Evolutionary conservation across 2,797 vertebrate species (phyloP).

Genomic region (Halcyon badia): DNA sequence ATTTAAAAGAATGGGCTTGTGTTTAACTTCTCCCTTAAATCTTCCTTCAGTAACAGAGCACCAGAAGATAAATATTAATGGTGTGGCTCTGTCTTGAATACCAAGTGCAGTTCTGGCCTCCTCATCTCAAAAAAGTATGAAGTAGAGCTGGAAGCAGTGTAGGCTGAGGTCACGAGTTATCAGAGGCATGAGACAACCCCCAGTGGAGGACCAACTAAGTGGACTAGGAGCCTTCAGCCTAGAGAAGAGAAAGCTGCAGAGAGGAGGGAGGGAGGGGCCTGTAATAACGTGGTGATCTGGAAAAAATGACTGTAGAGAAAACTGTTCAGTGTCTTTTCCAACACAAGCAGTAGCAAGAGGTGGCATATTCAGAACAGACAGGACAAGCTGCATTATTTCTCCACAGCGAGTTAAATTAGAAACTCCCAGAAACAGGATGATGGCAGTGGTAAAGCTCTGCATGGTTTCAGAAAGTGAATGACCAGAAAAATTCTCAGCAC

Average conservation of each 20-base stretch:
- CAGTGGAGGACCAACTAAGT: background rate
- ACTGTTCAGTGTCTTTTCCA: background rate
- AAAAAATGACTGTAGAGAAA: background rate
- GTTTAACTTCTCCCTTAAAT: background rate
- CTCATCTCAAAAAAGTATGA: background rate
- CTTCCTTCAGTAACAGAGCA: background rate
- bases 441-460: background rate
- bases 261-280: background rate
- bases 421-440: background rate
- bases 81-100: background rate
- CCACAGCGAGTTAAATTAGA: background rate
- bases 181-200: background rate
- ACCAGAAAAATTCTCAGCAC: background rate
- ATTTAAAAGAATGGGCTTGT: background rate
- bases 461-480: background rate
- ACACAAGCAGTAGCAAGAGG: background rate
- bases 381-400: background rate
- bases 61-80: background rate
- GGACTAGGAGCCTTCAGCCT: background rate
- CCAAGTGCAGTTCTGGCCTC: background rate
- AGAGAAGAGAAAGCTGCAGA: background rate
- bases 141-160: background rate
- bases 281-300: background rate
- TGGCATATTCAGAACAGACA: background rate
- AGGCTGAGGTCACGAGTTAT: background rate